Percentiles rank a stretch among this genome's conserved stretches.
These are phyloP conservation scores for Hoplodrina blanda DNA, from an alignment of 2,888 invertebrate genomes.

Conservation along the genomic window DNA sequence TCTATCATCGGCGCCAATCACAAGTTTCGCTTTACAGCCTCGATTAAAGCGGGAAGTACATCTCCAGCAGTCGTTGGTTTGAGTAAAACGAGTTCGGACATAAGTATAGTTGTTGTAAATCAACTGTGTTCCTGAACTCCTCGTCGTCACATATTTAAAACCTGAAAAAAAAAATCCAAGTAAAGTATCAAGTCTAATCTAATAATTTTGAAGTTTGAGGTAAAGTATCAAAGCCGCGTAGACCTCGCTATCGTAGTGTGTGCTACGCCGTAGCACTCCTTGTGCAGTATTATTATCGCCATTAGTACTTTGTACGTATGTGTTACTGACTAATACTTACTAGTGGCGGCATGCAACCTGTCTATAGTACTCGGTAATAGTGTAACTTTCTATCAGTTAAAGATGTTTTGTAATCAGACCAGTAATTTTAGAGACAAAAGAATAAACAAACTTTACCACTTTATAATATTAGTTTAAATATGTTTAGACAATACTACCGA, in stretches of 20 bases:
- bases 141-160: constrained; percentile 1
- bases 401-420: no score
- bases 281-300: no score
- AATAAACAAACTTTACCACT: no score
- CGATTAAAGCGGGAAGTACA: neutral
- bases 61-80: neutral
- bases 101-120: constrained; percentile 9
- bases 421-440: no score
- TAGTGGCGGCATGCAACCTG: no score
- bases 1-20: neutral
- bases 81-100: neutral
- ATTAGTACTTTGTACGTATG: no score
- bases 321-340: no score
- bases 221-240: neutral
- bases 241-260: neutral
- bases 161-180: constrained; percentile 3
- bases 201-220: neutral
- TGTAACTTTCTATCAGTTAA: no score
- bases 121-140: neutral
- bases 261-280: constrained; percentile 5
- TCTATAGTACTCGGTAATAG: no score
- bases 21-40: constrained; percentile 20
- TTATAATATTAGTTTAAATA: no score
- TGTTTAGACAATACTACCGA: no score
- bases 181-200: neutral